A percentile compares a stretch with the other conserved stretches of the same genome.
Evolutionary conservation across 1,140 invertebrate species (phyloP).

Genomic region (Drosophila ercepeae): DNA sequence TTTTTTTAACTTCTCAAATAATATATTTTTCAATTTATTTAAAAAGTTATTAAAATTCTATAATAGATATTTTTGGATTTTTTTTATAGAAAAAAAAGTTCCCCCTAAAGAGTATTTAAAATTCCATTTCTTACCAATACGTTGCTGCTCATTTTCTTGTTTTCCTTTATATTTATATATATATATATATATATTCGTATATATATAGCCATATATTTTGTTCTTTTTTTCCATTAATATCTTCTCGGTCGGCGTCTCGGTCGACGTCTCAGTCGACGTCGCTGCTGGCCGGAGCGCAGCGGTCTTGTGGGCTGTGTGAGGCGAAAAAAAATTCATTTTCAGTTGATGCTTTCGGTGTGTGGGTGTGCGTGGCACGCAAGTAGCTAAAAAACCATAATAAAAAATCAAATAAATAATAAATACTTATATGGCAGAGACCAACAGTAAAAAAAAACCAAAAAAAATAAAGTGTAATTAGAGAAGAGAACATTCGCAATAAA

Average conservation of each 20-base stretch:
- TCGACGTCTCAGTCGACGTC: constrained; percentile 34
- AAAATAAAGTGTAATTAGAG: constrained; percentile 45
- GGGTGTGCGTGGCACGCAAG: constrained; percentile 59
- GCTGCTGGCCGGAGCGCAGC: constrained; percentile 23
- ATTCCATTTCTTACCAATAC: constrained; percentile 16
- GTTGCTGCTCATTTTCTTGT: constrained; percentile 56
- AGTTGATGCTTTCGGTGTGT: constrained; percentile 74
- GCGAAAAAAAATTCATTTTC: constrained; percentile 75
- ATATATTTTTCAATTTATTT: too few relatives aligned
- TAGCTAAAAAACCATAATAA: not conserved
- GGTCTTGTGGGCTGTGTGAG: constrained; percentile 67
- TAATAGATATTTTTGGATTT: too few relatives aligned
- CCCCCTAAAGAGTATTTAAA: constrained; percentile 43
- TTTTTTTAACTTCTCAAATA: too few relatives aligned
- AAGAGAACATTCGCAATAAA: constrained; percentile 46
- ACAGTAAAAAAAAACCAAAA: too few relatives aligned
- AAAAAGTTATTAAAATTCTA: too few relatives aligned
- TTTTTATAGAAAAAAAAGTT: too few relatives aligned
- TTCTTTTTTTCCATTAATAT: constrained; percentile 75
- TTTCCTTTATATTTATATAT: constrained; percentile 70
- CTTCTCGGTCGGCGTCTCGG: constrained; percentile 60
- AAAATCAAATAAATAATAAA: constrained; percentile 23
- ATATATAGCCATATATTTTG: constrained; percentile 34
- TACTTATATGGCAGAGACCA: not conserved
- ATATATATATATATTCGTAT: constrained; percentile 29